A percentile compares a stretch with the other conserved stretches of the same genome.
phyloP scores from a whole-genome alignment of 2,797 vertebrate genomes.

The Graptemys geographica region DNA sequence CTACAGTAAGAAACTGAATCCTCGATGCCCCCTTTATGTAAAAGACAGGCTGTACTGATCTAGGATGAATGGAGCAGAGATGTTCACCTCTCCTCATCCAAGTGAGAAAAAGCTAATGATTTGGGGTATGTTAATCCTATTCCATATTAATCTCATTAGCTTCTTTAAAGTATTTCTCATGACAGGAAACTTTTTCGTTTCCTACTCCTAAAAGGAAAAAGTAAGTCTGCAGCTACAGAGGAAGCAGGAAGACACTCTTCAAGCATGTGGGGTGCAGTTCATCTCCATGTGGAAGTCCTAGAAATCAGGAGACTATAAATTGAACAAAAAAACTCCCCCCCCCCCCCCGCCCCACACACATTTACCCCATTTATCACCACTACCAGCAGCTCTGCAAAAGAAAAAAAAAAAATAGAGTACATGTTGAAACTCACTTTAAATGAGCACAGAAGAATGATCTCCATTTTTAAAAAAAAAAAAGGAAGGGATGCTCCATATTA shows the following conservation, averaged over 20 bases:
- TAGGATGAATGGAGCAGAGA: not conserved
- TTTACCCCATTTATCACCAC: not conserved
- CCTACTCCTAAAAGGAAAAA: not conserved
- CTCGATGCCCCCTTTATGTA: not conserved
- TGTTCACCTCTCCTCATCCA: not conserved
- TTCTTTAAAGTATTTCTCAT: not conserved
- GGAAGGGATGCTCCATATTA: fast-evolving
- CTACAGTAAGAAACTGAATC: not conserved
- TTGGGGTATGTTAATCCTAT: not conserved
- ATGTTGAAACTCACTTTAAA: not conserved
- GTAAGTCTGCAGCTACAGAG: not conserved
- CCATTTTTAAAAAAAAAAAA: not conserved
- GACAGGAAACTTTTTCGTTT: not conserved
- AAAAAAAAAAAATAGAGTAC: not conserved
- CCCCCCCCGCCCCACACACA: not conserved
- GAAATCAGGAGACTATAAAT: not conserved
- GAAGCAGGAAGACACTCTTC: not conserved
- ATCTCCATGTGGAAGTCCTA: not conserved
- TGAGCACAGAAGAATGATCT: not conserved
- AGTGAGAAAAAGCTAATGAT: not conserved
- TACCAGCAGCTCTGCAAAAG: not conserved
- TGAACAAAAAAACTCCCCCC: not conserved
- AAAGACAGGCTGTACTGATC: not conserved
- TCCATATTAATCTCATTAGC: not conserved
- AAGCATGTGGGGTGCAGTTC: not conserved